Base-by-base conservation (phyloP, 2,113 vertebrate genomes). In the Acanthochromis polyacanthus region DNA sequence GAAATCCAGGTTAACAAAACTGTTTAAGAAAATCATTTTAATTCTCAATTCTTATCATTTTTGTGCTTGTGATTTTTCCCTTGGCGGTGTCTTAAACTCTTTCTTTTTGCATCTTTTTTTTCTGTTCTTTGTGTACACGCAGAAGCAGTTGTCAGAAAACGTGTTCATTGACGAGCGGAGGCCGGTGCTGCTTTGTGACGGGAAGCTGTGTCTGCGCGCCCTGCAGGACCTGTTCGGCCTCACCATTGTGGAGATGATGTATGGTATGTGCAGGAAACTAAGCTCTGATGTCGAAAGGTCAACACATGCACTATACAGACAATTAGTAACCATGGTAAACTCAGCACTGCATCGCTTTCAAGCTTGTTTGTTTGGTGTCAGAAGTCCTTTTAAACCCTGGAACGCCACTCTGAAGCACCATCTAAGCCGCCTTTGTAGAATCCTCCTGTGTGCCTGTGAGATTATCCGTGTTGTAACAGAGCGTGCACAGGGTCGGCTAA, bases 181-280 rank as follows among this genome's bases (percentile, higher is more conserved):
- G 85, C 88, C 94, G 0, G 80, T 99, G 86, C 89, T 98, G 57
- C 96, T 99, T 51, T 99, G 97, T 38, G 93, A 95, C 0, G 97
- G 96, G 32, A 98, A 95, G 81, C 94, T 99, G 23, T 94, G 88
- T 64, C 94, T 99, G 0, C 93, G 70, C 0, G 50, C 83, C 1
- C 14, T 99, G 20, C 97, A 96, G 83, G 96, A 98, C 81, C 90
- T 96, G 10, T 99, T 99, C 78, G 93, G 78, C 84, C 92, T 99
- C 12, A 92, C 91, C 7, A 90, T 96, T 0, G 84, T 99, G 48
- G 98, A 99, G 90, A 99, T 99, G 97, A 94, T 96, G 56, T 95
- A 97, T 0, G 96, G 98, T 99, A 93, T 1, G 96, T 93, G 10
- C n/a, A 59, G 48, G 40, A 22, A 20, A 32, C 19, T 10, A 15